A percentile compares a stretch with the other conserved stretches of the same genome.
phyloP scores from a whole-genome alignment of 2,797 vertebrate genomes.

The Synaphobranchus kaupii region DNA sequence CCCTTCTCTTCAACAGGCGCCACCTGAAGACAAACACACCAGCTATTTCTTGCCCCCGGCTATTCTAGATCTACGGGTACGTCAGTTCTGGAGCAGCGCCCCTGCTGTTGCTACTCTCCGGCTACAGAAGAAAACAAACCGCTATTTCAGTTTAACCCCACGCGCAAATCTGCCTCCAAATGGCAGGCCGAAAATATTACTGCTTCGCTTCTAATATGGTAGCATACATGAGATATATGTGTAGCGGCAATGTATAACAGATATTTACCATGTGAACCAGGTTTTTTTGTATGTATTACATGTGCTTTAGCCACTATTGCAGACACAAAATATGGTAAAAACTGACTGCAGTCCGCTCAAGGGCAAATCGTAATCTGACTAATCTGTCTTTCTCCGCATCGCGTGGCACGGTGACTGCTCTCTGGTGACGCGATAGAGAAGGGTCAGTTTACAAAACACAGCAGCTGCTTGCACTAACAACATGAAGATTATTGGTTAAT shows the following conservation, averaged over 20 bases:
- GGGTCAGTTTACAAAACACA: conserved; percentile 1
- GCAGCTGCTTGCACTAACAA: not conserved
- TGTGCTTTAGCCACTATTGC: not conserved
- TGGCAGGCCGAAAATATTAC: not conserved
- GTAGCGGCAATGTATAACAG: not conserved
- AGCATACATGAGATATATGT: not conserved
- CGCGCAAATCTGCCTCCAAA: not conserved
- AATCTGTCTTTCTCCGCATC: not conserved
- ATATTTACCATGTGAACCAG: not conserved
- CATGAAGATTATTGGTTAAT: not conserved
- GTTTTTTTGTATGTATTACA: not conserved
- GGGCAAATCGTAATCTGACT: not conserved
- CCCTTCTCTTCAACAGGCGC: not conserved
- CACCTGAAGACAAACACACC: not conserved
- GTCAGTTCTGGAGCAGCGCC: not conserved
- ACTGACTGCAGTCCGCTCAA: not conserved
- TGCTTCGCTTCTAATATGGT: not conserved
- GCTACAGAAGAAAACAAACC: not conserved
- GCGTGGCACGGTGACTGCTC: not conserved
- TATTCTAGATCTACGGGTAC: not conserved
- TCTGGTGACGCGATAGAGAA: not conserved
- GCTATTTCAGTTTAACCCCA: not conserved
- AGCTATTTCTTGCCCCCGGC: not conserved
- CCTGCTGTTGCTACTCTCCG: not conserved
- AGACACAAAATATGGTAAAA: not conserved